These are phyloP conservation scores for Pocillopora meandrina DNA, from an alignment of 92 coral and sea anemone species.

Conservation along the genomic window DNA sequence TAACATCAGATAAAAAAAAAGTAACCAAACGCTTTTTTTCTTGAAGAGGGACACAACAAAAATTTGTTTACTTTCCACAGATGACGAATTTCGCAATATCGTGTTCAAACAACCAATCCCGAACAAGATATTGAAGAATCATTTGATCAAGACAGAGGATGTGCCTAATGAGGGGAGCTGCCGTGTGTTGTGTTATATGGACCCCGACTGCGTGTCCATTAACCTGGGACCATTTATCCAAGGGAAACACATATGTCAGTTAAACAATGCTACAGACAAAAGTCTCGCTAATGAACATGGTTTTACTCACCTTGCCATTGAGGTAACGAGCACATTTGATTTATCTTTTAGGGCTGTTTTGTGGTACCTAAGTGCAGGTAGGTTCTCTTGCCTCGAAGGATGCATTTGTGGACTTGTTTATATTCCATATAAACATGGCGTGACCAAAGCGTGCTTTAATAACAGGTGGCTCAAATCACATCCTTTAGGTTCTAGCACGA, in stretches of 20 bases:
- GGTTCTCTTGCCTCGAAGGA: not conserved
- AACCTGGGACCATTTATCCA: conserved; percentile 21
- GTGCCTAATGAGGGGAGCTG: conserved; percentile 36
- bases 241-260: conserved; percentile 1
- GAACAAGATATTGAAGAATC: not conserved
- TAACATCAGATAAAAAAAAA: too few relatives aligned
- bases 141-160: not conserved
- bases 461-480: too few relatives aligned
- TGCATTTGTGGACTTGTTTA: not conserved
- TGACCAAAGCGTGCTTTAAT: too few relatives aligned
- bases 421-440: too few relatives aligned
- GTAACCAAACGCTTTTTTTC: too few relatives aligned
- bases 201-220: conserved; percentile 33
- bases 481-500: too few relatives aligned
- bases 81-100: conserved; percentile 5
- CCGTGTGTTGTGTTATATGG: conserved; percentile 34
- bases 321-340: not conserved
- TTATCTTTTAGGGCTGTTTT: not conserved
- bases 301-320: not conserved
- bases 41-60: too few relatives aligned
- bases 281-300: not conserved
- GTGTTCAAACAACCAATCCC: conserved; percentile 19
- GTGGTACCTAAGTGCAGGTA: not conserved
- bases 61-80: not conserved
- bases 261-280: conserved; percentile 19